A percentile compares a stretch with the other conserved stretches of the same genome.
Evolutionary conservation across 2,113 vertebrate species (phyloP).

Genomic region (Myiozetetes cayanensis): DNA sequence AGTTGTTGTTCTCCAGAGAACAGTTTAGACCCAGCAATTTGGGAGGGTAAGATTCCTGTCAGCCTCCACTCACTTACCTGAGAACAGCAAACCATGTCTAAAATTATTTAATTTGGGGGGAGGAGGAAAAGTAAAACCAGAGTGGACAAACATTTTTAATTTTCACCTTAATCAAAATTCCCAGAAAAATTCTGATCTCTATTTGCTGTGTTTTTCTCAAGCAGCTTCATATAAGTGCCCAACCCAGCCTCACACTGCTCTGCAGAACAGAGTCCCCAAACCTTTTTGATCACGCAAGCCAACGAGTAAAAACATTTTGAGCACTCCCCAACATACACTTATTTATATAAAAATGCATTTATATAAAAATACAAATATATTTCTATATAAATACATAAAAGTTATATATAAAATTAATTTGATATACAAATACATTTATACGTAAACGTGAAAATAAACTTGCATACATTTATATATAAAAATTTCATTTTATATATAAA

Average conservation of each 20-base stretch:
- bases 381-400: too few relatives aligned
- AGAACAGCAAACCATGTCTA: not conserved
- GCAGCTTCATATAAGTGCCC: not conserved
- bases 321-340: fast-evolving
- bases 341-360: not conserved
- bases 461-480: not conserved
- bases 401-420: not conserved
- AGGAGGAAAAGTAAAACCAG: not conserved
- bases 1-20: not conserved
- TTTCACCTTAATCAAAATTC: not conserved
- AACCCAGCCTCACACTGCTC: not conserved
- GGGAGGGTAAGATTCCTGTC: not conserved
- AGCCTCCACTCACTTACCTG: not conserved
- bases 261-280: not conserved
- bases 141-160: not conserved
- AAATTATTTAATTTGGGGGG: not conserved
- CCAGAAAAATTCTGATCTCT: not conserved
- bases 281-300: fast-evolving
- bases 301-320: not conserved
- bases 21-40: not conserved
- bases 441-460: too few relatives aligned
- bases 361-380: not conserved
- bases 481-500: too few relatives aligned
- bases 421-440: too few relatives aligned
- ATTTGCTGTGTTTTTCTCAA: not conserved